phyloP scores from a whole-genome alignment of 1,140 invertebrate species.

The Drosophila micromelanica region DNA sequence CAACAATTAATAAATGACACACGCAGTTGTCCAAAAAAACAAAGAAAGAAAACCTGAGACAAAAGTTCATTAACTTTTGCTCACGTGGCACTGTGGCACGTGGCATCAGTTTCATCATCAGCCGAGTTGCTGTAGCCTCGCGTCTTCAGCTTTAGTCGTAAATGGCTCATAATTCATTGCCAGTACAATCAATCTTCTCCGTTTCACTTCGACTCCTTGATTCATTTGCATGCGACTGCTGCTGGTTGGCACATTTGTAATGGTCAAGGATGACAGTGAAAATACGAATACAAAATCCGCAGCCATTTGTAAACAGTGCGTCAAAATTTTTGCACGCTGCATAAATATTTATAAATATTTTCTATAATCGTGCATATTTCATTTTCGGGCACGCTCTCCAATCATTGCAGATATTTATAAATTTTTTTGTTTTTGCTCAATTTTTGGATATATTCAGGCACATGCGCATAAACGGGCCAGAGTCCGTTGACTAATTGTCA shows the following conservation, averaged over 20 bases:
- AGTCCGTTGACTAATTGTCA: neutral
- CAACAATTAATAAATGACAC: constrained; percentile 40
- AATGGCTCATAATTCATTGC: constrained; percentile 37
- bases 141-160: constrained; percentile 14
- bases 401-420: constrained; percentile 16
- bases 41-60: neutral
- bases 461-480: too few species aligned
- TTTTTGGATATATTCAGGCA: neutral
- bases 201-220: constrained; percentile 26
- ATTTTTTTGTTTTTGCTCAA: neutral
- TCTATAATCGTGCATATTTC: constrained; percentile 21
- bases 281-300: constrained; percentile 19
- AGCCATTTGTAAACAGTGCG: constrained; percentile 40
- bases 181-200: constrained; percentile 36
- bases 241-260: constrained; percentile 35
- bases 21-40: neutral
- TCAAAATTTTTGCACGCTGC: constrained; percentile 30
- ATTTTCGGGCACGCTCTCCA: constrained; percentile 7
- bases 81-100: constrained; percentile 24
- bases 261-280: constrained; percentile 38
- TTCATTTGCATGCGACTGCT: constrained; percentile 40
- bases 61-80: constrained; percentile 32
- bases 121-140: constrained; percentile 1
- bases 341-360: constrained; percentile 45
- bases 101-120: constrained; percentile 18